These are phyloP conservation scores for Bos javanicus DNA, from an alignment of 2,113 vertebrate species.

Conservation along the genomic window DNA sequence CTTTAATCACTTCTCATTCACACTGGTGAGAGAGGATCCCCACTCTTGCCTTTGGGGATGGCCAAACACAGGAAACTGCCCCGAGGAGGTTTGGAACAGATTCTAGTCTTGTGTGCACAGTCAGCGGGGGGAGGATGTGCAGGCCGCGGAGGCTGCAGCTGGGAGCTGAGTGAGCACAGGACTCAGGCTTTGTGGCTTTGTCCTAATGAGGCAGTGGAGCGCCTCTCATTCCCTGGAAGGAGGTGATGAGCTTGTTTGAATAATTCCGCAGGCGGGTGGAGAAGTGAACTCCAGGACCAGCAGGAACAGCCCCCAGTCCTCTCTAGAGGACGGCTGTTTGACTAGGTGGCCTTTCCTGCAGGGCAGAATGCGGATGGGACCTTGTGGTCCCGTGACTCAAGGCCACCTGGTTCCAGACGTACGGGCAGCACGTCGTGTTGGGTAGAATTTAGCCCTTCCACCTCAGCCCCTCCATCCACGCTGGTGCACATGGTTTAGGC, in stretches of 20 bases:
- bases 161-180: neutral
- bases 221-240: neutral
- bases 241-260: neutral
- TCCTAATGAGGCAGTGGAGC: too few relatives aligned
- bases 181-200: neutral
- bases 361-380: neutral
- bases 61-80: neutral
- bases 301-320: fast-evolving
- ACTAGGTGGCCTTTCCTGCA: neutral
- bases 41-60: neutral
- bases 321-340: neutral
- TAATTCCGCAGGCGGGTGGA: neutral
- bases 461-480: neutral
- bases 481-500: neutral
- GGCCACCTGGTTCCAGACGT: neutral
- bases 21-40: neutral
- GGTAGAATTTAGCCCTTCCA: neutral
- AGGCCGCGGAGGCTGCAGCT: too few relatives aligned
- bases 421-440: fast-evolving
- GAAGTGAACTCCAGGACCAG: neutral
- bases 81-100: neutral
- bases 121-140: fast-evolving
- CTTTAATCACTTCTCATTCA: neutral
- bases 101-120: neutral
- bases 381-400: neutral